Evolutionary conservation across 1,140 invertebrate species (phyloP).

Genomic region (Forficula auricularia): DNA sequence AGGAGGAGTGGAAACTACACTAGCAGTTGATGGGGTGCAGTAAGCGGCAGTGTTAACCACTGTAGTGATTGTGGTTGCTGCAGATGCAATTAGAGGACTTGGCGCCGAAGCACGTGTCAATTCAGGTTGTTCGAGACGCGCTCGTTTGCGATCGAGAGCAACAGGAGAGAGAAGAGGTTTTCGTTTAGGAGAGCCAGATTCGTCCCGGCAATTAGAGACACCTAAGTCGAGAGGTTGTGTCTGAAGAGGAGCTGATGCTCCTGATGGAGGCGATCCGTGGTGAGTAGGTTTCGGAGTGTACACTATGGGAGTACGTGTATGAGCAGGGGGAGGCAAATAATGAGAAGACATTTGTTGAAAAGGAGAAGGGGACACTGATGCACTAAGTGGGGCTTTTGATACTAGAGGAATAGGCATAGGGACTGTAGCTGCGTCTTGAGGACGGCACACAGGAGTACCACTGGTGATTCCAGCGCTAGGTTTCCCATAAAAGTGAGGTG

Average conservation of each 20-base stretch:
- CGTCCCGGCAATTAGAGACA: conserved; percentile 30
- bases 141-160: conserved; percentile 21
- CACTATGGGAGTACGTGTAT: conserved; percentile 15
- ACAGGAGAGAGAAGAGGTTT: conserved; percentile 28
- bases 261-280: conserved; percentile 29
- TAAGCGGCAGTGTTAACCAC: conserved; percentile 41
- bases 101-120: conserved; percentile 44
- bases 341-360: conserved; percentile 43
- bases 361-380: conserved; percentile 25
- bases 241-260: conserved; percentile 35
- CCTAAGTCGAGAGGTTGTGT: conserved; percentile 58
- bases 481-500: conserved; percentile 59
- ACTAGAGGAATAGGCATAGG: conserved; percentile 38
- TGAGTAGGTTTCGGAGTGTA: conserved; percentile 22
- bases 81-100: conserved; percentile 49
- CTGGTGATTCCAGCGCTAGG: conserved; percentile 41
- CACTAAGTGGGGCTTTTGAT: conserved; percentile 46
- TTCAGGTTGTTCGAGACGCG: conserved; percentile 22
- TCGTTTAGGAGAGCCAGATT: conserved; percentile 34
- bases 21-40: conserved; percentile 26
- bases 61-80: conserved; percentile 51
- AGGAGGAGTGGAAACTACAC: conserved; percentile 7
- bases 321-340: conserved; percentile 24
- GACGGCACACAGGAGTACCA: conserved; percentile 38
- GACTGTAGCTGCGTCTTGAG: conserved; percentile 26